phyloP scores from a whole-genome alignment of 1,140 invertebrate genomes.

The Drosophila nebulosa region DNA sequence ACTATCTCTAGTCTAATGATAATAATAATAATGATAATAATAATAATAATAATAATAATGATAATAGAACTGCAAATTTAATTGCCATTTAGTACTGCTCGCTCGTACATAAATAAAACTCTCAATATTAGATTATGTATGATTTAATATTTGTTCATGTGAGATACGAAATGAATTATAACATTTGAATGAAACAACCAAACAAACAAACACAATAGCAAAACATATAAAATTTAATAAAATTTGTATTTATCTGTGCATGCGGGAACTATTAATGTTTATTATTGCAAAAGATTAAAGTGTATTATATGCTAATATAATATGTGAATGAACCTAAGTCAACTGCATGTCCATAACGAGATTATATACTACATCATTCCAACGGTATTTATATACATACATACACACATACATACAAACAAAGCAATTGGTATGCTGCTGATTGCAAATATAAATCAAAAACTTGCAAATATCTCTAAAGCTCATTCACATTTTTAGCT shows the following conservation, averaged over 20 bases:
- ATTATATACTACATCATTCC: neutral
- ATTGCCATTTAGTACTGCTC: slow-evolving; percentile 28
- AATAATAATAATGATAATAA: slow-evolving; percentile 21
- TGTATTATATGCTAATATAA: neutral
- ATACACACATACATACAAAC: neutral
- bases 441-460: neutral
- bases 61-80: slow-evolving; percentile 4
- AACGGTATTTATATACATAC: neutral
- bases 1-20: neutral
- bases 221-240: neutral
- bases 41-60: neutral
- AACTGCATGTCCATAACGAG: neutral
- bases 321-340: neutral
- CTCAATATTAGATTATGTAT: neutral
- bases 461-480: no score
- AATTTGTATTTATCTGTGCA: neutral
- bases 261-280: neutral
- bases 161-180: neutral
- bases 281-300: neutral
- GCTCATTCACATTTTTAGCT: no score
- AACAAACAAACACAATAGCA: neutral
- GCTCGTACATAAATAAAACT: neutral
- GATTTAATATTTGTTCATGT: neutral
- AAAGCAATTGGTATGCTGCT: no score
- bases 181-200: neutral